Conservation (phyloP, 2,888 invertebrate genomes). For the Ormyrus rosae region DNA sequence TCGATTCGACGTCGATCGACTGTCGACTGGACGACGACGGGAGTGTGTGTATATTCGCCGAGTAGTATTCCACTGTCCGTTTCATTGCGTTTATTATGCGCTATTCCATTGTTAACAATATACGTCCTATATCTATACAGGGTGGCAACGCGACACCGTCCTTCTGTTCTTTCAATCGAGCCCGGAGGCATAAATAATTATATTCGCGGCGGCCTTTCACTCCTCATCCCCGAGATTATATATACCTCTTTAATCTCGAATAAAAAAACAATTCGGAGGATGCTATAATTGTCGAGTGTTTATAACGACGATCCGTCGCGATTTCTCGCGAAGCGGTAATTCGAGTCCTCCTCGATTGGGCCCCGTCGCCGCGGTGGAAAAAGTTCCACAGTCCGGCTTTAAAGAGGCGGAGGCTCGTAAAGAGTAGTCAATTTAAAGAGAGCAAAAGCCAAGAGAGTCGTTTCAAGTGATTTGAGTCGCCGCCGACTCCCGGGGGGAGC, state of each 20-base stretch:
- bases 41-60: not conserved
- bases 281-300: not conserved
- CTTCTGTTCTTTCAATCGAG: too few species aligned
- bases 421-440: constrained; percentile 15
- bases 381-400: constrained; percentile 43
- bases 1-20: constrained; percentile 49
- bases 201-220: too few species aligned
- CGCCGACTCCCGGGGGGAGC: not conserved
- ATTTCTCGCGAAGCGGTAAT: too few species aligned
- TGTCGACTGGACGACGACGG: not conserved
- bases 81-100: constrained; percentile 22
- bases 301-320: too few species aligned
- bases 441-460: constrained; percentile 16
- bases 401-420: not conserved
- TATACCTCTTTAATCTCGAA: too few species aligned
- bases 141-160: not conserved
- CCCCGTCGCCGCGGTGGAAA: not conserved
- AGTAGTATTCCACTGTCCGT: constrained; percentile 49
- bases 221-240: too few species aligned
- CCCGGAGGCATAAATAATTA: too few species aligned
- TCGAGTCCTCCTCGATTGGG: too few species aligned
- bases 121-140: not conserved
- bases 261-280: too few species aligned
- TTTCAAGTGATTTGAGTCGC: constrained; percentile 1
- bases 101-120: constrained; percentile 27